phyloP scores from a whole-genome alignment of 2,888 invertebrate species.

The Rhamnusium bicolor region DNA sequence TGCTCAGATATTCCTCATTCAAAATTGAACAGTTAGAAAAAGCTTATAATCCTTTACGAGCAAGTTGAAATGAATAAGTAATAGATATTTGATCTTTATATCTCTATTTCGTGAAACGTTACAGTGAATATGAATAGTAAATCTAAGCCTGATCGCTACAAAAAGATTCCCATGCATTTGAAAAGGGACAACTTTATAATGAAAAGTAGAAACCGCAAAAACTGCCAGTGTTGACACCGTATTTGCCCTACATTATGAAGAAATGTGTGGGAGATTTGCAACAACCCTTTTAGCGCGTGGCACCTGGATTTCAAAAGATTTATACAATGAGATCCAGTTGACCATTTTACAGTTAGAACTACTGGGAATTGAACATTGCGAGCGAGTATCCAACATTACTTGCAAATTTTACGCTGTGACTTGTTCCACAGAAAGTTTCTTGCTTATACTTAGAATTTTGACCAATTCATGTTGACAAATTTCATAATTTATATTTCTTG shows the following conservation, averaged over 20 bases:
- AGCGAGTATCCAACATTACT: conserved; percentile 2
- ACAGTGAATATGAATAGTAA: conserved; percentile 11
- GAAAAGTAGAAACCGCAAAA: conserved; percentile 33
- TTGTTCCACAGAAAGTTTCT: too few species aligned
- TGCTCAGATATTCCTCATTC: conserved; percentile 8
- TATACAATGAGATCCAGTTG: conserved; percentile 48
- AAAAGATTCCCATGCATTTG: conserved; percentile 22
- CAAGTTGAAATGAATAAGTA: conserved; percentile 24
- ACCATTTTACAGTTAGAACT: conserved; percentile 56
- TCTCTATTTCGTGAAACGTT: conserved; percentile 15
- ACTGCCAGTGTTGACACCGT: conserved; percentile 59
- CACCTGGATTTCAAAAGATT: conserved; percentile 60
- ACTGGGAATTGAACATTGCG: conserved; percentile 4
- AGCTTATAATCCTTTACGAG: conserved; percentile 10
- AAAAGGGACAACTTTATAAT: conserved; percentile 22
- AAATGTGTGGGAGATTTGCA: conserved; percentile 58
- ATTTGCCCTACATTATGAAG: conserved; percentile 62
- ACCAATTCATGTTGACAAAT: not conserved
- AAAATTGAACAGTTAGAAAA: conserved; percentile 23
- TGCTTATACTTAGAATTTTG: too few species aligned
- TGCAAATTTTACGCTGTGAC: conserved; percentile 21
- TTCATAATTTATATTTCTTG: too few species aligned
- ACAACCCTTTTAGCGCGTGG: conserved; percentile 63
- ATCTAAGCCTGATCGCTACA: not conserved
- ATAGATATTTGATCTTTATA: conserved; percentile 26